These are phyloP conservation scores for Macrostomum lignano DNA, from an alignment of 1,140 invertebrate species.

Conservation along the genomic window DNA sequence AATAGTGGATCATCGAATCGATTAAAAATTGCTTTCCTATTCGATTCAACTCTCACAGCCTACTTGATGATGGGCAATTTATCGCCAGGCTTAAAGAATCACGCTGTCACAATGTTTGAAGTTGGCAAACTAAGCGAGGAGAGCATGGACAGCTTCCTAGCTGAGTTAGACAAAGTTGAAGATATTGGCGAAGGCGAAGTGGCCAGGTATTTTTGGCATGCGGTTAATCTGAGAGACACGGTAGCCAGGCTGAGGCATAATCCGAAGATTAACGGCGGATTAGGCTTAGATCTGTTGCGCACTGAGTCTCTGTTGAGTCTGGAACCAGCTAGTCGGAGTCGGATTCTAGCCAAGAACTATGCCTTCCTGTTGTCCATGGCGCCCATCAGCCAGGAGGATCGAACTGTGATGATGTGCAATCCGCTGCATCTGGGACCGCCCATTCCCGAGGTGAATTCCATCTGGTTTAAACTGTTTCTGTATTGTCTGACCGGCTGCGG, in stretches of 20 bases:
- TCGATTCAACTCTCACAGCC: constrained; percentile 72
- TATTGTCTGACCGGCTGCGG: constrained; percentile 59
- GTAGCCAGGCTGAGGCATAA: constrained; percentile 46
- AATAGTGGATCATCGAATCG: too few relatives aligned
- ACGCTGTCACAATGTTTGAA: constrained; percentile 88
- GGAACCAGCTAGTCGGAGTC: constrained; percentile 43
- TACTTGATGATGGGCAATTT: constrained; percentile 95
- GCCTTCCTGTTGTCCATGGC: constrained; percentile 57
- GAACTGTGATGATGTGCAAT: constrained; percentile 45
- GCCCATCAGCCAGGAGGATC: constrained; percentile 39
- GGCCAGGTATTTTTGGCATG: constrained; percentile 64
- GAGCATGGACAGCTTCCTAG: constrained; percentile 57
- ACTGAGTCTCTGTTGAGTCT: constrained; percentile 64
- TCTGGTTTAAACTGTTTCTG: constrained; percentile 70
- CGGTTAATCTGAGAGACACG: constrained; percentile 50
- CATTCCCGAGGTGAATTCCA: constrained; percentile 45
- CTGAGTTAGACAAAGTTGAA: constrained; percentile 55
- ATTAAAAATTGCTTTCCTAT: constrained; percentile 61
- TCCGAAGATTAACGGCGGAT: constrained; percentile 12
- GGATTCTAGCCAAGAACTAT: constrained; percentile 64
- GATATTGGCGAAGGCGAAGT: constrained; percentile 61
- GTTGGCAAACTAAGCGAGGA: constrained; percentile 78
- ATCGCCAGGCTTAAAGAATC: constrained; percentile 68
- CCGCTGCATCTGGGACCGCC: constrained; percentile 46
- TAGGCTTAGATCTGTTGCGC: constrained; percentile 51